phyloP scores from a whole-genome alignment of 1,140 invertebrate genomes.

The Tetragonula clypearis region DNA sequence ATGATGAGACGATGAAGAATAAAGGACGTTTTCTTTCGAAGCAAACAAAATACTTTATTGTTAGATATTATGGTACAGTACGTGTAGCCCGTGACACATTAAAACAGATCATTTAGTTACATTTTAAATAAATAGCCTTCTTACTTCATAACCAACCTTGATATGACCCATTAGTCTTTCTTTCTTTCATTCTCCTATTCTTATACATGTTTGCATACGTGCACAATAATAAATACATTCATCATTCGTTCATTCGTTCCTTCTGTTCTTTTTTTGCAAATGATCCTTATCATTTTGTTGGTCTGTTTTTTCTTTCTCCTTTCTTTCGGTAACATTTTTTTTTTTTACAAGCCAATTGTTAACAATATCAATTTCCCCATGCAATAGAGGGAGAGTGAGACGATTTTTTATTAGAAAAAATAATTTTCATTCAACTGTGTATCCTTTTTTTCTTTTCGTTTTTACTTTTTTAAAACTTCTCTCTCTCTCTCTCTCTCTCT shows the following conservation, averaged over 20 bases:
- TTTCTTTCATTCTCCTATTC: conserved; percentile 45
- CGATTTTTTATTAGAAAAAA: conserved; percentile 79
- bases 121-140: conserved; percentile 82
- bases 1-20: not conserved
- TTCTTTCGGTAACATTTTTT: conserved; percentile 66
- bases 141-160: conserved; percentile 80
- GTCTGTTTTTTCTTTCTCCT: conserved; percentile 62
- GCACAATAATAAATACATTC: not conserved
- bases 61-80: conserved; percentile 82
- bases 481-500: conserved; percentile 24
- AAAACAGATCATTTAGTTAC: conserved; percentile 82
- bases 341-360: conserved; percentile 72
- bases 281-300: conserved; percentile 54
- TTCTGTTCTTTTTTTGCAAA: conserved; percentile 46
- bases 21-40: conserved; percentile 66
- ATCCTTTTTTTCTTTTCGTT: conserved; percentile 1
- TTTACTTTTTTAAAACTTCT: conserved; percentile 20
- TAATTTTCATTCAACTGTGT: conserved; percentile 66
- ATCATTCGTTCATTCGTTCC: conserved; percentile 20
- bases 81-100: conserved; percentile 82
- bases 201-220: conserved; percentile 5
- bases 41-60: conserved; percentile 83
- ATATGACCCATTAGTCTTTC: conserved; percentile 75
- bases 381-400: conserved; percentile 71
- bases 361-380: conserved; percentile 76